These are phyloP conservation scores for Pseudorectes ferrugineus DNA, from an alignment of 2,113 vertebrate genomes.

Conservation along the genomic window DNA sequence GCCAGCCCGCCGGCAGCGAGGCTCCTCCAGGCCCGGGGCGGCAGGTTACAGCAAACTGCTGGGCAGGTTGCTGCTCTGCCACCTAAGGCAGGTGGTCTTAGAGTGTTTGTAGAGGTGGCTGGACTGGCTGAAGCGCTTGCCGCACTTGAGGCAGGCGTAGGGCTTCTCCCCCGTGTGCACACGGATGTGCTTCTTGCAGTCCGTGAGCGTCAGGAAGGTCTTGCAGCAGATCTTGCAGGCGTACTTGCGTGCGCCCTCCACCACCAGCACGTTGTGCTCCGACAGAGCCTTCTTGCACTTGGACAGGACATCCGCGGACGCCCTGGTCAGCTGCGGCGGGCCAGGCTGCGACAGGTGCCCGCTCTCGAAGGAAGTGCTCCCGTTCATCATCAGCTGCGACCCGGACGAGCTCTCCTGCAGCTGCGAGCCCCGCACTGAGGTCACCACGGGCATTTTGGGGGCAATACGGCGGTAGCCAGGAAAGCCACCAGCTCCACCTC, in stretches of 20 bases:
- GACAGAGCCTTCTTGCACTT: constrained; percentile 98
- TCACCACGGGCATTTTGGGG: constrained; percentile 85
- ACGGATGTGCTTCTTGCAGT: constrained; percentile 98
- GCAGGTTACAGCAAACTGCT: constrained; percentile 81
- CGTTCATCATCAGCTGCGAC: constrained; percentile 83
- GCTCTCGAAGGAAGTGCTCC: constrained; percentile 66
- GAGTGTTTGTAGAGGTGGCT: constrained; percentile 98
- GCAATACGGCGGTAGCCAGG: constrained; percentile 91
- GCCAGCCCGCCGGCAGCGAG: neutral
- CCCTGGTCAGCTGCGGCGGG: constrained; percentile 88
- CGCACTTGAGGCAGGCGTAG: constrained; percentile 95
- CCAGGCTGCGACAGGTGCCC: constrained; percentile 73
- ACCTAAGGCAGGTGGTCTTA: constrained; percentile 95
- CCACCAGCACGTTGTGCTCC: constrained; percentile 95
- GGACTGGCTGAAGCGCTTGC: constrained; percentile 95
- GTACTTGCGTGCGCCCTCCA: constrained; percentile 94
- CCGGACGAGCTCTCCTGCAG: constrained; percentile 78
- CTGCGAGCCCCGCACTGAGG: constrained; percentile 77
- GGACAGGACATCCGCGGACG: constrained; percentile 93
- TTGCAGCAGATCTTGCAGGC: constrained; percentile 99
- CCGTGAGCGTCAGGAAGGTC: constrained; percentile 94
- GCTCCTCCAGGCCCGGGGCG: neutral
- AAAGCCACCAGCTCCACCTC: constrained; percentile 78
- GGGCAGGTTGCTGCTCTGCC: constrained; percentile 93
- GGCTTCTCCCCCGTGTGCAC: constrained; percentile 97